Percentiles rank a stretch among this genome's conserved stretches.
phyloP scores from a whole-genome alignment of 2,888 invertebrate genomes.

The Oscheius sp. region DNA sequence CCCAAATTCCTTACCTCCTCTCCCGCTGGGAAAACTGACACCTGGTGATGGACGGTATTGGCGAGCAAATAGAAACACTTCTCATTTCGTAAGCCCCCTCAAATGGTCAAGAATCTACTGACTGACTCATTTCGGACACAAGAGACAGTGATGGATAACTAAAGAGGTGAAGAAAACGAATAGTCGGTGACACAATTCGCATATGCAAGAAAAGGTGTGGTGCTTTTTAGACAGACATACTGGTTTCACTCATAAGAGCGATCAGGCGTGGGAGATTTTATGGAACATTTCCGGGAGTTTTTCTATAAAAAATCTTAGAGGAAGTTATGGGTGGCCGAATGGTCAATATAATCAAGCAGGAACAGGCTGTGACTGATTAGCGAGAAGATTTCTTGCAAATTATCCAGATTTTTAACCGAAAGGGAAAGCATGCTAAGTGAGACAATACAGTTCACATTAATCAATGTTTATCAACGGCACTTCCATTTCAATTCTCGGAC shows the following conservation, averaged over 20 bases:
- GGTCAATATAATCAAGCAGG: neutral
- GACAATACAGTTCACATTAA: no score
- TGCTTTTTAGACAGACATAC: conserved; percentile 9
- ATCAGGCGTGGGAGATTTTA: conserved; percentile 5
- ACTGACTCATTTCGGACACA: neutral
- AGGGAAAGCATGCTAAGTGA: neutral
- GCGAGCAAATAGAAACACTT: conserved; percentile 2
- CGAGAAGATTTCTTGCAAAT: conserved; percentile 18
- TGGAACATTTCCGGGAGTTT: neutral
- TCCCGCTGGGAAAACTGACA: conserved; percentile 18
- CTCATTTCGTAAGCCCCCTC: conserved; percentile 6
- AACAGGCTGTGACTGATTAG: conserved; percentile 24
- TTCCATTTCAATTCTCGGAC: no score
- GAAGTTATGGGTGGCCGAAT: neutral
- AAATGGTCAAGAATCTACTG: neutral
- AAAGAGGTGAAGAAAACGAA: neutral
- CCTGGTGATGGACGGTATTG: conserved; percentile 14
- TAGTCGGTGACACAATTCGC: conserved; percentile 7
- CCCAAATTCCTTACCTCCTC: conserved; percentile 12
- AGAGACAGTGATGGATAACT: neutral
- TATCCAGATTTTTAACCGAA: neutral
- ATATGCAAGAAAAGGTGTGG: conserved; percentile 19
- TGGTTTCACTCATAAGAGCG: conserved; percentile 7
- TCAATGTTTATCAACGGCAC: no score
- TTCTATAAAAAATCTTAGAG: neutral